Evolutionary conservation across 1,140 invertebrate genomes (phyloP), one percentile per base, ranked within the genome.

Genomic region (Thaumetopoea pityocampa): DNA sequence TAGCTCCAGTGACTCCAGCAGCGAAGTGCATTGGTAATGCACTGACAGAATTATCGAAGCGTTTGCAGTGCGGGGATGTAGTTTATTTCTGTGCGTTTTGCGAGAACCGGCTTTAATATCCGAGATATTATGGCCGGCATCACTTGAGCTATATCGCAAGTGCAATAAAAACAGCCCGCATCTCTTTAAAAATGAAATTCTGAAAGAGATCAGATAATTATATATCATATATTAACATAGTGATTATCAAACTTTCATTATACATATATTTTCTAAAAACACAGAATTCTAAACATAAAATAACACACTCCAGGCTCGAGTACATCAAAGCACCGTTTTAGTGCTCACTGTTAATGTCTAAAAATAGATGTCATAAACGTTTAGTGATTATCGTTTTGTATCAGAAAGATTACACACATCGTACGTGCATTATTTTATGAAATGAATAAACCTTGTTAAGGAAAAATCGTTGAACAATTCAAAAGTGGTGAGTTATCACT

Each of bases 31-130:
- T 68, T 71, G 63, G 64, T 59, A 55, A 35, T 60, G 63, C 62
- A 62, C 51, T 52, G 78, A 76, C 74, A 64, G 67, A 82, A 72
- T 82, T 76, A 78, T 74, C 67, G 51, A 30, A 43, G 49, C 43
- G 54, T 45, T 42, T 52, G 47, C 61, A 42, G 56, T 61, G 70
- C 63, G 74, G 67, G 63, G 64, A 63, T 42, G 24, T 28, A 61
- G 59, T 64, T n/a, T 82, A 82, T 82, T 79, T 73, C 58, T 72
- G 74, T 62, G 67, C 59, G 54, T 76, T 82, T 79, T 54, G 74
- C 78, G 63, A 71, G 70, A 78, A 72, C 34, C 57, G 60, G 64
- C 58, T 50, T 66, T 60, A 58, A 50, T 55, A 52, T 61, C 29
- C 40, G 23, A 41, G 44, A 53, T 53, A 52, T 65, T 65, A 54